Evolutionary conservation across 2,888 invertebrate genomes (phyloP).

Genomic region (Protodeltote pygarga): DNA sequence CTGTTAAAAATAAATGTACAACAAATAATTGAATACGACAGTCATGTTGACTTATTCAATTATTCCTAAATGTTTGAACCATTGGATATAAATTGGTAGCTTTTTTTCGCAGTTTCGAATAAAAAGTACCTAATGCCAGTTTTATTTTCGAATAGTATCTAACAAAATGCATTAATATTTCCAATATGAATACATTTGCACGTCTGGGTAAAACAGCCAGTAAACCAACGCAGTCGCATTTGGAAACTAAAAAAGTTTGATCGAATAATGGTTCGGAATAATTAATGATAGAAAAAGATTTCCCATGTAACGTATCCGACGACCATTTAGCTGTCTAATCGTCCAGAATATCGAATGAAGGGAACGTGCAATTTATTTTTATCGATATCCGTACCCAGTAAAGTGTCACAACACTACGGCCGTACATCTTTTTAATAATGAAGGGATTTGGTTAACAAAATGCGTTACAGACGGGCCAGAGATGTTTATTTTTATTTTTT

Average conservation of each 20-base stretch:
- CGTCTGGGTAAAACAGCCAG: slow-evolving; percentile 38
- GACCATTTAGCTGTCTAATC: slow-evolving; percentile 56
- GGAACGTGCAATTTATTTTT: slow-evolving; percentile 51
- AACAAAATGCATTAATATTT: slow-evolving; percentile 4
- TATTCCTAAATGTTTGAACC: too few relatives aligned
- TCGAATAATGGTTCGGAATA: slow-evolving; percentile 55
- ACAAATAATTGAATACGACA: too few relatives aligned
- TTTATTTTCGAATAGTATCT: neutral
- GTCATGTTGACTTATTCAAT: too few relatives aligned
- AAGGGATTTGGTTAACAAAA: slow-evolving; percentile 79
- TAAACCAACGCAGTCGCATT: slow-evolving; percentile 47
- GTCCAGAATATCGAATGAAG: slow-evolving; percentile 59
- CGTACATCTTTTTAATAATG: slow-evolving; percentile 83
- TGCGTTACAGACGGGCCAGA: slow-evolving; percentile 52
- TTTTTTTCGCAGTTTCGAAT: too few relatives aligned
- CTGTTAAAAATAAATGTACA: too few relatives aligned
- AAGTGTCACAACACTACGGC: slow-evolving; percentile 64
- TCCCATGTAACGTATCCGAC: slow-evolving; percentile 59
- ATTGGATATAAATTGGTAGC: too few relatives aligned
- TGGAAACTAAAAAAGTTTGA: slow-evolving; percentile 41
- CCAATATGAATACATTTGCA: slow-evolving; percentile 2
- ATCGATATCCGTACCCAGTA: slow-evolving; percentile 58
- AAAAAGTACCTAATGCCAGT: too few relatives aligned
- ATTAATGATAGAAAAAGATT: slow-evolving; percentile 72
- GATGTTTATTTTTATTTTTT: slow-evolving; percentile 49